Evolutionary conservation across 2,888 invertebrate species (phyloP).

Genomic region (Selenia dentaria): DNA sequence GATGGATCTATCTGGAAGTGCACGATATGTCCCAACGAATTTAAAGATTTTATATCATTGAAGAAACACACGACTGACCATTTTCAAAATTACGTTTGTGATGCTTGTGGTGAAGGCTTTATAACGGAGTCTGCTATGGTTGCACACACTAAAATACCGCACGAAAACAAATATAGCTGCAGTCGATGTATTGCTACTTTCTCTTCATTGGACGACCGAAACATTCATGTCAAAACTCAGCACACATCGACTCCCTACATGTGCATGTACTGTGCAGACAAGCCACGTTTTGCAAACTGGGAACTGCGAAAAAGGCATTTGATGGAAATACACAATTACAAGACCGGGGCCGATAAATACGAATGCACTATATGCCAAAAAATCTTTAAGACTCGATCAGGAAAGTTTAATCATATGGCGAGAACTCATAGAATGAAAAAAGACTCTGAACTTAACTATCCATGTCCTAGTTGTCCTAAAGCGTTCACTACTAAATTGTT

Average conservation of each 20-base stretch:
- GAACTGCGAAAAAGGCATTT: slow-evolving; percentile 71
- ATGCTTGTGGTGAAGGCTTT: slow-evolving; percentile 76
- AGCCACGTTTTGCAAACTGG: slow-evolving; percentile 76
- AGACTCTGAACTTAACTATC: slow-evolving; percentile 70
- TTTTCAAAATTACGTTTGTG: slow-evolving; percentile 77
- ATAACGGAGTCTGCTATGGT: slow-evolving; percentile 76
- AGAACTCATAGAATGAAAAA: slow-evolving; percentile 72
- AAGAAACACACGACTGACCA: slow-evolving; percentile 74
- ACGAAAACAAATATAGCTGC: slow-evolving; percentile 74
- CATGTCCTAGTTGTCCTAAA: slow-evolving; percentile 78
- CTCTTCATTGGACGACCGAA: slow-evolving; percentile 66
- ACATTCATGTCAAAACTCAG: slow-evolving; percentile 70
- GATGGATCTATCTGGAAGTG: slow-evolving; percentile 75
- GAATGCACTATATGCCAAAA: slow-evolving; percentile 74
- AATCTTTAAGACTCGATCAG: slow-evolving; percentile 72
- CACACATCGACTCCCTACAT: slow-evolving; percentile 73
- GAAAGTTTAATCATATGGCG: slow-evolving; percentile 77
- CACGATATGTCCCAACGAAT: slow-evolving; percentile 71
- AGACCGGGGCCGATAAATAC: slow-evolving; percentile 70
- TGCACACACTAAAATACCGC: slow-evolving; percentile 73
- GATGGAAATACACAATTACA: slow-evolving; percentile 72
- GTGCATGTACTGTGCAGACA: slow-evolving; percentile 73
- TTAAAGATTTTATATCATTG: slow-evolving; percentile 71
- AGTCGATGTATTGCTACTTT: slow-evolving; percentile 74
- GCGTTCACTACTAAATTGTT: slow-evolving; percentile 82